Conservation (phyloP, 2,113 vertebrate genomes). For the Amblyornis subalaris region DNA sequence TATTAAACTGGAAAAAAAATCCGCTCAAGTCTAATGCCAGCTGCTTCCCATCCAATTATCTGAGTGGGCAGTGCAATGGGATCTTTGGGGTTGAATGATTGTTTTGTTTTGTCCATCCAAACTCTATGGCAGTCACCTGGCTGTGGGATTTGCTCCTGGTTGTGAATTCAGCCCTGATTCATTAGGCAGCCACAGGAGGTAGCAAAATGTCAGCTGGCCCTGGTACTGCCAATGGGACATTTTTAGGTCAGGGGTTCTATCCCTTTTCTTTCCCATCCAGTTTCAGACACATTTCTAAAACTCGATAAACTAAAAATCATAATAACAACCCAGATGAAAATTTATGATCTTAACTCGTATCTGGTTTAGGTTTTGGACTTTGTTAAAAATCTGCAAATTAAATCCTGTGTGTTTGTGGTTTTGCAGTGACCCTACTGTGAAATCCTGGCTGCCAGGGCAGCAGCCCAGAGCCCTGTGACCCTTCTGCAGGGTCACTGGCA, state of each 20-base stretch:
- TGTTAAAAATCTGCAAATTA: background rate
- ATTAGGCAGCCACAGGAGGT: background rate
- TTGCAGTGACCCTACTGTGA: background rate
- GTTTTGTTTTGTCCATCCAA: background rate
- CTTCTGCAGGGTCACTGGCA: background rate
- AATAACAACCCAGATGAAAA: background rate
- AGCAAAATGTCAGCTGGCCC: background rate
- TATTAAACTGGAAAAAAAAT: background rate
- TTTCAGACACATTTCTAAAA: background rate
- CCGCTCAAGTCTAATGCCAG: background rate
- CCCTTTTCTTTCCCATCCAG: background rate
- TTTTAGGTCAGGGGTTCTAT: background rate
- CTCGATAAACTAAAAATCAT: background rate
- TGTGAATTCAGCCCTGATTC: background rate
- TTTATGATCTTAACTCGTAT: background rate
- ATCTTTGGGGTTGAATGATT: background rate
- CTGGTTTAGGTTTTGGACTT: background rate
- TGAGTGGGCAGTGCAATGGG: background rate
- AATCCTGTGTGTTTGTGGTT: background rate
- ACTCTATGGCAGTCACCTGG: background rate
- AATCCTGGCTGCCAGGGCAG: background rate
- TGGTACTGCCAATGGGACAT: background rate
- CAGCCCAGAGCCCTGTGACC: background rate
- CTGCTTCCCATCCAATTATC: background rate
- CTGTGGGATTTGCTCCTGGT: background rate